Percentiles rank a stretch among this genome's conserved stretches.
phyloP scores from a whole-genome alignment of 2,113 vertebrate genomes.

The Rhinolophus sinicus region DNA sequence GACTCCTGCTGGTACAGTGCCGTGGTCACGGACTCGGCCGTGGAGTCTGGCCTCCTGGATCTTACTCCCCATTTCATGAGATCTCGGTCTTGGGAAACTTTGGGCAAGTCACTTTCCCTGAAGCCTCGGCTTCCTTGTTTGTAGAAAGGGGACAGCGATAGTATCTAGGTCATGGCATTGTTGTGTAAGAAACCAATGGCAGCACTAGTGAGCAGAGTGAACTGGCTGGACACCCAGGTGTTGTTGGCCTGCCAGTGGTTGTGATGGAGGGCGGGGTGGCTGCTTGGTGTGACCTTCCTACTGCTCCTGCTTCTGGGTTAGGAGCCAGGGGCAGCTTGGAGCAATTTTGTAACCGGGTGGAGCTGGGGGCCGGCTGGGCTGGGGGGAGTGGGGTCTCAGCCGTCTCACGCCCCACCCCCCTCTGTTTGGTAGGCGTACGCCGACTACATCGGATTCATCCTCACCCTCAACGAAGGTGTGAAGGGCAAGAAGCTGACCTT shows the following conservation, averaged over 20 bases:
- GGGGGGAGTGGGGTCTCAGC: neutral
- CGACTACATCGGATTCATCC: conserved; percentile 97
- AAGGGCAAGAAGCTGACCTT: conserved; percentile 95
- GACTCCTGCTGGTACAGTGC: neutral
- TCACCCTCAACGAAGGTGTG: conserved; percentile 94
- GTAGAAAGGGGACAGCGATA: neutral
- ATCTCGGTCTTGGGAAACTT: neutral
- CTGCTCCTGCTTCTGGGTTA: neutral
- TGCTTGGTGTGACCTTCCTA: neutral
- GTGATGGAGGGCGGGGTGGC: accelerated
- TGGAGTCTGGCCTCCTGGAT: neutral
- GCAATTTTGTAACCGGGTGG: neutral
- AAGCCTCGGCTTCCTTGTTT: neutral
- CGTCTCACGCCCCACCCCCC: accelerated
- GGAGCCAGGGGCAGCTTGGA: neutral
- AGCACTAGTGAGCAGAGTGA: neutral
- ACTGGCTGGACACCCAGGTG: neutral
- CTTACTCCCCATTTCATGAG: neutral
- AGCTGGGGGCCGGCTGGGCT: neutral
- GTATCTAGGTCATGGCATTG: neutral
- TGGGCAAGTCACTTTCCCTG: neutral
- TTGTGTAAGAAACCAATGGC: neutral
- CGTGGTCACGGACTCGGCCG: neutral
- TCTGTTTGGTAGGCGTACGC: conserved; percentile 90
- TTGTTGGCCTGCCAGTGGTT: neutral